Evolutionary conservation across 2,797 vertebrate species (phyloP).

Genomic region (Acomys russatus): DNA sequence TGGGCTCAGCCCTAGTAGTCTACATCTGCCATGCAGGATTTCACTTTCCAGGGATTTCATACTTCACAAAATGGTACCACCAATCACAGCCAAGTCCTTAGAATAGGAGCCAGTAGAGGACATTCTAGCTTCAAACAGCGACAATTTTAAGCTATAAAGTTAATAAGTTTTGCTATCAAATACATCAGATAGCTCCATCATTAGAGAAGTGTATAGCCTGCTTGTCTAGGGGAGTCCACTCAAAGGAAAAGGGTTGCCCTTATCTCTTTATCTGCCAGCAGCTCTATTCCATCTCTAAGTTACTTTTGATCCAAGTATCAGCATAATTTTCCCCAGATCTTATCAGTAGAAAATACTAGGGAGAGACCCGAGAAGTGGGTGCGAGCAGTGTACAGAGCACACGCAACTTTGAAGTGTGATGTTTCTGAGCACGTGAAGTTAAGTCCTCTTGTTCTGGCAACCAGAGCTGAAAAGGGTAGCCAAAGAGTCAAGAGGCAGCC

Average conservation of each 20-base stretch:
- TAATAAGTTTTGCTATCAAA: neutral
- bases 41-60: neutral
- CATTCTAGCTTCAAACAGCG: neutral
- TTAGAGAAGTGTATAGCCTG: neutral
- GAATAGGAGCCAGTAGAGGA: neutral
- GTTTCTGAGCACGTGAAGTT: neutral
- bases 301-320: neutral
- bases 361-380: neutral
- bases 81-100: neutral
- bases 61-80: no score
- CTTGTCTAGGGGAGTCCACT: neutral
- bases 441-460: neutral
- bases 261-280: neutral
- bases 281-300: neutral
- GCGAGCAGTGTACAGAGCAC: neutral
- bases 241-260: neutral
- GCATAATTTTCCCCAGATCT: neutral
- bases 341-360: neutral
- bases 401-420: neutral
- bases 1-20: neutral
- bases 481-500: neutral
- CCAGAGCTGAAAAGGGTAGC: neutral
- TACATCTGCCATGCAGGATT: neutral
- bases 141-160: neutral
- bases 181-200: neutral